These are phyloP conservation scores for Dicaeum eximium DNA, from an alignment of 2,113 vertebrate species.

Conservation along the genomic window DNA sequence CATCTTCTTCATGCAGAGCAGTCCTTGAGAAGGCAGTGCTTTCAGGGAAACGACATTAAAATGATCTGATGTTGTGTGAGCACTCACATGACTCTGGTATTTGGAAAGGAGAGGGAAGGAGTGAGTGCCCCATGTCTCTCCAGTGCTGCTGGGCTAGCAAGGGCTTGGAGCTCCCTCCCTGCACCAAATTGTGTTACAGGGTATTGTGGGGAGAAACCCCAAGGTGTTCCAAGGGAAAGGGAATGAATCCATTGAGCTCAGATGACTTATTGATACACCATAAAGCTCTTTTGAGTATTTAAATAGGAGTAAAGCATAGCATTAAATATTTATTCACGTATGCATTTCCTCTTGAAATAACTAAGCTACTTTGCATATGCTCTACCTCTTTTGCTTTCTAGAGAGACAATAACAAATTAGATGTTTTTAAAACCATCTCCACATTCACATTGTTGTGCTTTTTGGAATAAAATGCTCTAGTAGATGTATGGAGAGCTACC, in stretches of 20 bases:
- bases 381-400: neutral
- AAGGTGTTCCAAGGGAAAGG: neutral
- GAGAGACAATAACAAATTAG: neutral
- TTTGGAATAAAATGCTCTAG: slow-evolving; percentile 35
- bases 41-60: neutral
- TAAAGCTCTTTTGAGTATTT: neutral
- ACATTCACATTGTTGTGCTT: slow-evolving; percentile 16
- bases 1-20: neutral
- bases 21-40: neutral
- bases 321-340: slow-evolving; percentile 1
- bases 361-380: neutral
- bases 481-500: neutral
- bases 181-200: neutral
- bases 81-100: neutral
- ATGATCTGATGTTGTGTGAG: neutral
- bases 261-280: neutral
- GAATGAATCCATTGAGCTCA: neutral
- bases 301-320: slow-evolving; percentile 8
- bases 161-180: neutral
- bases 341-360: neutral
- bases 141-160: neutral
- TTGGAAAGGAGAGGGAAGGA: neutral
- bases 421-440: slow-evolving; percentile 28
- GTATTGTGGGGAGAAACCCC: neutral
- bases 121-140: accelerated